Conservation (phyloP, 2,113 vertebrate genomes). For the Pterocles orientalis region DNA sequence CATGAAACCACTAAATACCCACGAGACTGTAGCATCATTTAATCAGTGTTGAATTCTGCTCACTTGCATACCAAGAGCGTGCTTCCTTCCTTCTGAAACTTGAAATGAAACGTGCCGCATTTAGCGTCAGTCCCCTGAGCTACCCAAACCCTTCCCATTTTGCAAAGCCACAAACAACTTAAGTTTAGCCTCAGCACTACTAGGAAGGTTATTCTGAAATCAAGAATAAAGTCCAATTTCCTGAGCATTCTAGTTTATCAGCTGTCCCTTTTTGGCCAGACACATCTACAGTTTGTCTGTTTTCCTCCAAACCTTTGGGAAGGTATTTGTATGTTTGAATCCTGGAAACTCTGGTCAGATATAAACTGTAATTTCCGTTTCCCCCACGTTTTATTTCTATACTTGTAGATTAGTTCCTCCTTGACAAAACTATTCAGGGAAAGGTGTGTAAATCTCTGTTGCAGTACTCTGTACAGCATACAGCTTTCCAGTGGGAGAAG, state of each 20-base stretch:
- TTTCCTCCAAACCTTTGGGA: not conserved
- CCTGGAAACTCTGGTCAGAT: not conserved
- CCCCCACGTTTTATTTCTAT: not conserved
- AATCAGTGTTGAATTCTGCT: not conserved
- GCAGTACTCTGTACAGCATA: not conserved
- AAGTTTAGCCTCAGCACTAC: not conserved
- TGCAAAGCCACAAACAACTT: not conserved
- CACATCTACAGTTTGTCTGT: not conserved
- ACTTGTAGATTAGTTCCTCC: not conserved
- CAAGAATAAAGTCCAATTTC: not conserved
- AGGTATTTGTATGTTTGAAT: not conserved
- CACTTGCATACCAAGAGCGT: not conserved
- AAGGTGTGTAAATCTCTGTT: not conserved
- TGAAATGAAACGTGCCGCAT: not conserved
- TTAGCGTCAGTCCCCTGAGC: not conserved
- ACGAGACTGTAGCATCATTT: not conserved
- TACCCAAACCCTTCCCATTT: not conserved
- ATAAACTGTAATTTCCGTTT: not conserved
- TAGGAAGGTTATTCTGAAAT: not conserved
- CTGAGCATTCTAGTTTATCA: not conserved
- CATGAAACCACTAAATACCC: not conserved
- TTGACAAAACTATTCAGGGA: not conserved
- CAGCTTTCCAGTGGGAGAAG: not conserved
- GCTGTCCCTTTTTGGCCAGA: not conserved
- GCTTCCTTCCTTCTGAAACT: constrained; percentile 50